Conservation (phyloP, 2,888 invertebrate species). For the Thymelicus sylvestris region DNA sequence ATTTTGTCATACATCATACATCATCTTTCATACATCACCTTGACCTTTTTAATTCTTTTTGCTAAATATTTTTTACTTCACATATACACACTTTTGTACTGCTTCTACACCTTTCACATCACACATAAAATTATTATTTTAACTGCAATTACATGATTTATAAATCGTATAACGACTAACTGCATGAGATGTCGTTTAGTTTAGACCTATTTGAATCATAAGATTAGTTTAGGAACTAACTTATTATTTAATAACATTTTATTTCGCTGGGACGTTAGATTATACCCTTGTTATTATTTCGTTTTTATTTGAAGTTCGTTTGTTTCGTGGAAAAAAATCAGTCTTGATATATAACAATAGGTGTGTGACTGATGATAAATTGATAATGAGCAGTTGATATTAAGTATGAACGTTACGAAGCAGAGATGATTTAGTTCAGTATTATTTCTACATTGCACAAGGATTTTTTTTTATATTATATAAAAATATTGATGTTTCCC, state of each 20-base stretch:
- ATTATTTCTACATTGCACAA: too few relatives aligned
- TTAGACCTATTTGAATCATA: slow-evolving; percentile 35
- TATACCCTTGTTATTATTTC: slow-evolving; percentile 27
- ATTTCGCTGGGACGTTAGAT: slow-evolving; percentile 31
- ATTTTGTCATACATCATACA: neutral
- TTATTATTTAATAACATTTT: slow-evolving; percentile 30
- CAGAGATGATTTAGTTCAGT: neutral
- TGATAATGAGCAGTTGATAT: neutral
- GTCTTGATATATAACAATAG: slow-evolving; percentile 12
- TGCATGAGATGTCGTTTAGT: slow-evolving; percentile 10
- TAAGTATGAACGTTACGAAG: neutral
- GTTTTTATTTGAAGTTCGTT: slow-evolving; percentile 19
- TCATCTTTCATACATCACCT: neutral
- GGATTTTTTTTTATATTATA: too few relatives aligned
- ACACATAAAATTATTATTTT: neutral
- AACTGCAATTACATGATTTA: neutral
- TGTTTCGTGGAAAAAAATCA: slow-evolving; percentile 15
- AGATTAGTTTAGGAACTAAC: slow-evolving; percentile 37
- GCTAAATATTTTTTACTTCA: neutral
- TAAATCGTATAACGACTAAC: slow-evolving; percentile 7
- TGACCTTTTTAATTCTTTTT: neutral
- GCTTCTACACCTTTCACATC: neutral
- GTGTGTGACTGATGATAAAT: slow-evolving; percentile 5
- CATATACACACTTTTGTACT: slow-evolving; percentile 5
- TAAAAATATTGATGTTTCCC: too few relatives aligned